Evolutionary conservation across 2,797 vertebrate species (phyloP), one percentile per base, ranked within the genome.

Genomic region (Anguilla pacifica): DNA sequence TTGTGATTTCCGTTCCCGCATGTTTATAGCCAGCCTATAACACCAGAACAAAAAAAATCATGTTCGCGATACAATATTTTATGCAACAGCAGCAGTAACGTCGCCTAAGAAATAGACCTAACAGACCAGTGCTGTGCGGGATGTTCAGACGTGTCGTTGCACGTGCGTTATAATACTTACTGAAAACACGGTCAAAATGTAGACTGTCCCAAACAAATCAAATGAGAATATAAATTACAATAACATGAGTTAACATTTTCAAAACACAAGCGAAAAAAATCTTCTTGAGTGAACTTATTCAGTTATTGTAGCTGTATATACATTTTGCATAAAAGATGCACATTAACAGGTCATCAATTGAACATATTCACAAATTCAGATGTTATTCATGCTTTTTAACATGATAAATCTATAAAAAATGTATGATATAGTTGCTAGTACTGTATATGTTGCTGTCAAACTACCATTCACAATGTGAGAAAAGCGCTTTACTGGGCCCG

Each of bases 101-200:
- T 15, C n/a, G 13, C 13, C 83, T 17, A 57, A 82, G 46, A 51
- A 82, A 82, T 10, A 51, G 3, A 15, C 43, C 43, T 46, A 46
- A 46, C 43, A 82, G 22, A 35, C 19, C 77, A 1, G 7, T 51
- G 79, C 3, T 19, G 35, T 22, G 74, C 74, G 35, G 35, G 3
- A 22, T 49, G 79, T 22, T 82, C 53, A 31, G n/a, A 55, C 2
- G 53, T 57, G 35, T 84, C 57, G 28, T 84, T 49, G 64, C 86
- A 84, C 86, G 82, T 87, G 86, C 86, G 86, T 64, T 82, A 64
- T 17, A 82, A 84, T 83, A 70, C 59, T 84, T 87, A 84, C 86
- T 28, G 86, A 84, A 87, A 67, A 84, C 86, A 43, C 46, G 53
- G 86, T 84, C 81, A 11, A 25, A 49, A n/a, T 25, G 43, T 25